Evolutionary conservation across 1,140 invertebrate genomes (phyloP), one percentile per base, ranked within the genome.

Genomic region (Caenorhabditis brenneri): DNA sequence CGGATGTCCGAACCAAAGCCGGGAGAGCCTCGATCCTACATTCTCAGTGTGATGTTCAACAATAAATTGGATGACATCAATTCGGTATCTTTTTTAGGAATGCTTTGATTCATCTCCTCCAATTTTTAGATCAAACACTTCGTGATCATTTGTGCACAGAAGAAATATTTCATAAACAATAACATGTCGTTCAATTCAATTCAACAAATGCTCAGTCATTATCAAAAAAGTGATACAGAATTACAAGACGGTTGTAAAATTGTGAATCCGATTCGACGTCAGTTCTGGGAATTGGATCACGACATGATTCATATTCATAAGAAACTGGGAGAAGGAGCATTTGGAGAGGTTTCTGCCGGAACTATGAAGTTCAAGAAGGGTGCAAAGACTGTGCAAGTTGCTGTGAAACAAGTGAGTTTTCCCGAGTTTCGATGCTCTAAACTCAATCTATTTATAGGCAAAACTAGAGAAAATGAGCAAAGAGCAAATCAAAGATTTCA

Each of bases 1-100:
- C 60, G 84, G 24, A 27, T 60, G 31, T 79, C 81, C 29, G 84
- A 85, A 31, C 81, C 84, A 33, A 78, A 84, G 24, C 53, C n/a
- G 0, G 81, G 81, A 22, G 60, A 84, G 29, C 27, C 27, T 42
- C 39, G 81, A 6, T 51, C 69, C 0, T 85, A 48, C 46, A 60
- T 85, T 51, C 65, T 85, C 15, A 65, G 51, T 36, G 84, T 85
- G 12, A 85, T 85, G 82, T 78, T 53, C 65, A 65, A 84, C 4
- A 33, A 78, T 15, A 39, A 83, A 31, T n/a, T 78, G 12, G 46
- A 65, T 12, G 42, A 85, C 4, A 31, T 36, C 46, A 80, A 60
- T 22, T 39, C 65, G 2, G 53, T 55, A 22, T n/a, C 22, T 55
- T 55, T 55, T 55, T 55, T 55, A 12, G 5, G 5, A 6, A 5